A percentile compares a stretch with the other conserved stretches of the same genome.
These are phyloP conservation scores for Pseudopleuronectes americanus DNA, from an alignment of 2,797 vertebrate genomes.

Conservation along the genomic window DNA sequence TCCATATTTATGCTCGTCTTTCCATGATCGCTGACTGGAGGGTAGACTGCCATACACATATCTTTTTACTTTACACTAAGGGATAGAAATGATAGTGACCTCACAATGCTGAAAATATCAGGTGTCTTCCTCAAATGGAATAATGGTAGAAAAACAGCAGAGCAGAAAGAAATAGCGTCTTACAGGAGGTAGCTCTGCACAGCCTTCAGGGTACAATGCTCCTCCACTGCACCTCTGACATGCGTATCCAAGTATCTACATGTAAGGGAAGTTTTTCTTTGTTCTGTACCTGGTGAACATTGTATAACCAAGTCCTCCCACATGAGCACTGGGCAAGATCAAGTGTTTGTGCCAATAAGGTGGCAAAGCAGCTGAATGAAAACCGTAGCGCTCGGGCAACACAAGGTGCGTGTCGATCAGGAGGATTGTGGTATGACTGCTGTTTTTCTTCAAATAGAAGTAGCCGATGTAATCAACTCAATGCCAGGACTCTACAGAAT, in stretches of 20 bases:
- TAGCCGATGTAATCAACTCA: too few species aligned
- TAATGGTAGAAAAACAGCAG: not conserved
- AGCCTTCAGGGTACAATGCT: constrained; percentile 2
- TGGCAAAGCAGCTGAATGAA: not conserved
- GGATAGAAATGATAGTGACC: constrained; percentile 6
- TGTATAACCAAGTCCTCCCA: not conserved
- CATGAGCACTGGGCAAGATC: not conserved
- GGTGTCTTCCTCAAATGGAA: not conserved
- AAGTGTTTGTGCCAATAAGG: not conserved
- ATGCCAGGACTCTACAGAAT: too few species aligned
- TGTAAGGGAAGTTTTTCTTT: not conserved
- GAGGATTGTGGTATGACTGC: too few species aligned
- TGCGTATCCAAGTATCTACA: not conserved
- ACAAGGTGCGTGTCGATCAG: too few species aligned
- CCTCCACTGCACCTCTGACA: constrained; percentile 2
- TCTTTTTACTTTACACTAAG: constrained; percentile 8
- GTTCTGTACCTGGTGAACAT: not conserved
- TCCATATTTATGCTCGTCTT: not conserved
- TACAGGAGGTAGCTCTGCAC: not conserved
- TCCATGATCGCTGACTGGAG: constrained; percentile 1
- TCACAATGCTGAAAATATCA: constrained; percentile 10
- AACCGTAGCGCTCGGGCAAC: not conserved
- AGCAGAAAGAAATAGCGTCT: not conserved
- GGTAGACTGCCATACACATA: not conserved
- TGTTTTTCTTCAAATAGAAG: too few species aligned